These are phyloP conservation scores for Ranitomeya imitator DNA, from an alignment of 2,113 vertebrate species.

Conservation along the genomic window DNA sequence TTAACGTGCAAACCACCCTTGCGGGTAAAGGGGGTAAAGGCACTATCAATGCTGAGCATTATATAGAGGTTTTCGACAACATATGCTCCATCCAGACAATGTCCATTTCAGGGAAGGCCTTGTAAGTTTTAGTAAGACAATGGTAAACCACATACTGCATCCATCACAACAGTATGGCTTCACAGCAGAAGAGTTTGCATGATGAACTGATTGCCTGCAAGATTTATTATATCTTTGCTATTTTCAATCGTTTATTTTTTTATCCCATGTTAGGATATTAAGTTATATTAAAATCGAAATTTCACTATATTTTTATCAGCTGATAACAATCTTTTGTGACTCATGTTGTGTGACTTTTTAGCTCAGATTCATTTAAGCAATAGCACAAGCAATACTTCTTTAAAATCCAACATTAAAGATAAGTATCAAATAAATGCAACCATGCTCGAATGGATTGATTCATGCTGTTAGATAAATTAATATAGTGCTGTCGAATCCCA, in stretches of 20 bases:
- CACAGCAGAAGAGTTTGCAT: too few species aligned
- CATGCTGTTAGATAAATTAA: constrained; percentile 39
- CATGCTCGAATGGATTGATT: constrained; percentile 1
- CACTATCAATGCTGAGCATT: too few species aligned
- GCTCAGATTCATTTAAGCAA: neutral
- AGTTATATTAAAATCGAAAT: neutral
- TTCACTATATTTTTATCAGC: constrained; percentile 2
- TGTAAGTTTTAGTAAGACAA: too few species aligned
- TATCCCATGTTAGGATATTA: neutral
- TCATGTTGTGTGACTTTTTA: constrained; percentile 26
- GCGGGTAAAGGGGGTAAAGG: too few species aligned
- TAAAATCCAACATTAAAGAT: constrained; percentile 31
- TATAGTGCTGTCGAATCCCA: neutral
- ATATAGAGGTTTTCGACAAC: too few species aligned
- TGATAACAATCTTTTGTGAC: constrained; percentile 7
- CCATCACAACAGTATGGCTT: too few species aligned
- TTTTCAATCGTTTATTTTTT: neutral
- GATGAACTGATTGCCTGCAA: too few species aligned
- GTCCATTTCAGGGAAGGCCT: too few species aligned
- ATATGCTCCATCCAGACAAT: too few species aligned
- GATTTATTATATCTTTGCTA: too few species aligned
- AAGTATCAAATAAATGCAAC: constrained; percentile 22
- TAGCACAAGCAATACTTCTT: neutral
- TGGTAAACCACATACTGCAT: too few species aligned
- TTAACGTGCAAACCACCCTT: too few species aligned